Percentiles rank a stretch among this genome's conserved stretches.
Evolutionary conservation across 2,797 vertebrate genomes (phyloP).

Genomic region (Dallia pectoralis): DNA sequence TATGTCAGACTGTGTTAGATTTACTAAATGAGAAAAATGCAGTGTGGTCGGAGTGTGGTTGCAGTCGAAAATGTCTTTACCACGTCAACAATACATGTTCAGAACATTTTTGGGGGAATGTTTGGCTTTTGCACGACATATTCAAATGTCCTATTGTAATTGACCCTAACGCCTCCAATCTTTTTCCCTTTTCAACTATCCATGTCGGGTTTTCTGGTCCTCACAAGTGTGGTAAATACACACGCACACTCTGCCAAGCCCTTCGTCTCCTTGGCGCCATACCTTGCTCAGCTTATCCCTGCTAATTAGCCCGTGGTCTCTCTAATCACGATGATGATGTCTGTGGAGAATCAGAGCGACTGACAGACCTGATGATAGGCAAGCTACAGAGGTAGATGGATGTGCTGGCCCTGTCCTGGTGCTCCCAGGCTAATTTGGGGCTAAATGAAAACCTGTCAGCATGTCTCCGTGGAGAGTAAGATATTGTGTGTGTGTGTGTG

Average conservation of each 20-base stretch:
- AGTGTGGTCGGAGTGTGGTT: too few species aligned
- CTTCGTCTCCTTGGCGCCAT: too few species aligned
- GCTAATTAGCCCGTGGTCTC: constrained; percentile 58
- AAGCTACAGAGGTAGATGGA: constrained; percentile 14
- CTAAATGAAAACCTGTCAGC: constrained; percentile 44
- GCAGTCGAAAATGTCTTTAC: too few species aligned
- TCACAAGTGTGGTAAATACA: background rate
- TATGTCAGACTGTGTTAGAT: too few species aligned
- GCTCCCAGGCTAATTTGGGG: constrained; percentile 27
- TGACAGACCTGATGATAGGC: background rate
- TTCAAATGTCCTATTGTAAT: too few species aligned
- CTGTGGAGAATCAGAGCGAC: constrained; percentile 22
- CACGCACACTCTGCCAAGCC: constrained; percentile 24
- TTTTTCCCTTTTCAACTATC: too few species aligned
- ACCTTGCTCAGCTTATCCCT: constrained; percentile 45
- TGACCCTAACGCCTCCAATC: too few species aligned
- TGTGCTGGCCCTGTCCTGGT: background rate
- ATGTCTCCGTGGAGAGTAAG: background rate
- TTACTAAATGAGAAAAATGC: too few species aligned
- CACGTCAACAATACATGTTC: background rate
- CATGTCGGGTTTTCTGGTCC: too few species aligned
- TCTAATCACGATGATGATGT: constrained; percentile 56
- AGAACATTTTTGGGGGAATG: too few species aligned
- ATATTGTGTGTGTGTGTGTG: constrained; percentile 9
- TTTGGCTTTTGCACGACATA: too few species aligned